Conservation (phyloP, 2,113 vertebrate genomes). For the rat (Rattus norvegicus) region GRCr8 NC_086024.1:135406001-135406500, state of each 20-base stretch:
- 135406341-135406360: not conserved
- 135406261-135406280: not conserved
- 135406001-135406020: fast-evolving
- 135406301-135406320: not conserved
- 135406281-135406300: too few relatives aligned
- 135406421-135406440: not conserved
- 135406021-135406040: fast-evolving
- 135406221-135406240: too few relatives aligned
- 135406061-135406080: not conserved
- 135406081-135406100: not conserved
- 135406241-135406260: not conserved
- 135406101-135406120: fast-evolving
- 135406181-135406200: not conserved
- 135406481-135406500: not conserved
- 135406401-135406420: not conserved
- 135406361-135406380: fast-evolving
- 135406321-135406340: fast-evolving
- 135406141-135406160: fast-evolving
- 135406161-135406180: not conserved
- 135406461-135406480: not conserved
- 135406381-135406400: not conserved
- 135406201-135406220: not conserved
- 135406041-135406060: not conserved
- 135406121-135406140: fast-evolving
- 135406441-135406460: not conserved